Evolutionary conservation across 2,797 vertebrate genomes (phyloP).

Genomic region (Peromyscus nudipes): DNA sequence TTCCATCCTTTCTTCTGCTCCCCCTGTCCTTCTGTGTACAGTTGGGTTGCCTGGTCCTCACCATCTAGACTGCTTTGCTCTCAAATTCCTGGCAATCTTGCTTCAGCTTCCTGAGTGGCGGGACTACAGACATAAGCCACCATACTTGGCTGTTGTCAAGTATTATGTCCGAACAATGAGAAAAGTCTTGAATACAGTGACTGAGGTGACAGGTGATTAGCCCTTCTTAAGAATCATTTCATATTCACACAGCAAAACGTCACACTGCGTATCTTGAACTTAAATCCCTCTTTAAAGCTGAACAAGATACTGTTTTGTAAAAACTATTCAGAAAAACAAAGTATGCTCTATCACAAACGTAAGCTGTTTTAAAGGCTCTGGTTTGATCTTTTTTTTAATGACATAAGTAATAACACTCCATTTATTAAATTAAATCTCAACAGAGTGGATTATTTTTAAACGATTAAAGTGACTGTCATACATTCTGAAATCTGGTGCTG

Average conservation of each 20-base stretch:
- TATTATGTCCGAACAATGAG: background rate
- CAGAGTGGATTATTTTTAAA: slow-evolving; percentile 38
- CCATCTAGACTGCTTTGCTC: too few species aligned
- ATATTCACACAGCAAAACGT: background rate
- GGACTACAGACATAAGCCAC: background rate
- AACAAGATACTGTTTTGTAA: slow-evolving; percentile 31
- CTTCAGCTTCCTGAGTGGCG: background rate
- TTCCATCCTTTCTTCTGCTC: background rate
- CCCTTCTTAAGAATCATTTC: background rate
- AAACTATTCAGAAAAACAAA: slow-evolving; percentile 33
- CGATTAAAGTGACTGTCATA: slow-evolving; percentile 52
- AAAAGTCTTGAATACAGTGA: background rate
- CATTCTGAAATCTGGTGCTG: slow-evolving; percentile 30
- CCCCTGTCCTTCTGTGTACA: background rate
- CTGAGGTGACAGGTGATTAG: background rate
- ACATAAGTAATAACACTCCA: slow-evolving; percentile 54
- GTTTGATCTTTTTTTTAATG: background rate
- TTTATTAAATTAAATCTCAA: slow-evolving; percentile 8
- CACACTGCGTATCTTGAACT: background rate
- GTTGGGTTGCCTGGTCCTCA: background rate
- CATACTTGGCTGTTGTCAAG: background rate
- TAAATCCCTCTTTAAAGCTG: background rate
- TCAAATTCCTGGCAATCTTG: background rate
- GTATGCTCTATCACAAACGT: background rate
- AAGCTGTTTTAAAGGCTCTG: slow-evolving; percentile 40